These are phyloP conservation scores for Picathartes gymnocephalus DNA, from an alignment of 2,113 vertebrate species.

Conservation along the genomic window DNA sequence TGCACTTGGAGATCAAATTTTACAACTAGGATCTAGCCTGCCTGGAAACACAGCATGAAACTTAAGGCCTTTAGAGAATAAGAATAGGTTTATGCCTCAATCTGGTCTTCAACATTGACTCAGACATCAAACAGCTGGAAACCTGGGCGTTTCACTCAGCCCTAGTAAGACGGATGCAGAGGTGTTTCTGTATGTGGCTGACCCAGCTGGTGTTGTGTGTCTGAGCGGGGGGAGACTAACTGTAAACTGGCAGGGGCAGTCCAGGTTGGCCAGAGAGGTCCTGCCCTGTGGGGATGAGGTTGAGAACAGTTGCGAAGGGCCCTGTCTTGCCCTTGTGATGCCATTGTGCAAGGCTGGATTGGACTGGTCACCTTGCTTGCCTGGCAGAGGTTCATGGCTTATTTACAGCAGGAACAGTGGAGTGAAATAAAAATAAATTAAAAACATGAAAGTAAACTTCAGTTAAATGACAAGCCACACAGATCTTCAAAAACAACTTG, in stretches of 20 bases:
- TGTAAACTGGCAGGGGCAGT: background rate
- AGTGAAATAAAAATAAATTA: background rate
- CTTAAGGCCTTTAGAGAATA: background rate
- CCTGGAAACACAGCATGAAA: background rate
- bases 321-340: background rate
- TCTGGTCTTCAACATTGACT: background rate
- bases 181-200: background rate
- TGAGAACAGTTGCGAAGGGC: fast-evolving
- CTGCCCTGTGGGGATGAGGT: background rate
- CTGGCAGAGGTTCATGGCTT: background rate
- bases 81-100: background rate
- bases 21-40: background rate
- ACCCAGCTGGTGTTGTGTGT: background rate
- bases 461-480: background rate
- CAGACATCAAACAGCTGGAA: background rate
- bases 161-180: background rate
- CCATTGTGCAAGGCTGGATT: background rate
- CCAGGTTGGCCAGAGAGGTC: background rate
- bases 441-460: background rate
- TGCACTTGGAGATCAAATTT: background rate
- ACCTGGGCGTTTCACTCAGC: background rate
- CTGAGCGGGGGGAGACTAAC: background rate
- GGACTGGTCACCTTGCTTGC: background rate
- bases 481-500: background rate
- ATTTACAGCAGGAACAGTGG: background rate